Percentiles rank a stretch among this genome's conserved stretches.
phyloP scores from a whole-genome alignment of 2,797 vertebrate genomes.

The Coregonus suidteri region DNA sequence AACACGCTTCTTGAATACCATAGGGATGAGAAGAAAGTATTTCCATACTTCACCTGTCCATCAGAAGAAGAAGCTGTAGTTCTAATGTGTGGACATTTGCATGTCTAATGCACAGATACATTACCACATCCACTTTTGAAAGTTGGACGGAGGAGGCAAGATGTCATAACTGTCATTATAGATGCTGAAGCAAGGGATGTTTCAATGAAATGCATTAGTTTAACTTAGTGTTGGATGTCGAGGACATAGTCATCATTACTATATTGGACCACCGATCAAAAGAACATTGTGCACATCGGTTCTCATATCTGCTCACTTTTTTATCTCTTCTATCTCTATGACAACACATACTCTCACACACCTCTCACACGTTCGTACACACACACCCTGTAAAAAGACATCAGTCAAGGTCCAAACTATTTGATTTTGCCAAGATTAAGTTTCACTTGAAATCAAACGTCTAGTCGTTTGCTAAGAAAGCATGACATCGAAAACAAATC shows the following conservation, averaged over 20 bases:
- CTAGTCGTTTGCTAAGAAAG: slow-evolving; percentile 58
- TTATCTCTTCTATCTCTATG: neutral
- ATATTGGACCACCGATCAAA: slow-evolving; percentile 17
- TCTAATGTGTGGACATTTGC: neutral
- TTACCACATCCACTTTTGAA: neutral
- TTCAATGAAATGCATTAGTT: slow-evolving; percentile 9
- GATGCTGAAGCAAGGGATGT: neutral
- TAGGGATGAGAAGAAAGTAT: neutral
- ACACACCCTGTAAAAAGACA: neutral
- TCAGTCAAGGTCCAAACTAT: slow-evolving; percentile 26
- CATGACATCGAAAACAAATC: slow-evolving; percentile 53
- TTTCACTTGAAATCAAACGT: slow-evolving; percentile 32
- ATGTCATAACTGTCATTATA: slow-evolving; percentile 17
- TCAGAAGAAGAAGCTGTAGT: neutral
- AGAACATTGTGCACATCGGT: neutral
- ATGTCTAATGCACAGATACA: neutral
- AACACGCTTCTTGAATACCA: neutral
- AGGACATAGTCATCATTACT: neutral
- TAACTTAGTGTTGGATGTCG: neutral
- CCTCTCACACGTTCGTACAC: slow-evolving; percentile 12
- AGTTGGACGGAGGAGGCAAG: neutral
- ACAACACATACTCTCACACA: slow-evolving; percentile 12
- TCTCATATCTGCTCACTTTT: neutral
- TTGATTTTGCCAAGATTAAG: slow-evolving; percentile 37
- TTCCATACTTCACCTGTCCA: neutral